Percentiles rank a stretch among this genome's conserved stretches.
Conservation (phyloP, 2,113 vertebrate genomes). For the Otus sunia region DNA sequence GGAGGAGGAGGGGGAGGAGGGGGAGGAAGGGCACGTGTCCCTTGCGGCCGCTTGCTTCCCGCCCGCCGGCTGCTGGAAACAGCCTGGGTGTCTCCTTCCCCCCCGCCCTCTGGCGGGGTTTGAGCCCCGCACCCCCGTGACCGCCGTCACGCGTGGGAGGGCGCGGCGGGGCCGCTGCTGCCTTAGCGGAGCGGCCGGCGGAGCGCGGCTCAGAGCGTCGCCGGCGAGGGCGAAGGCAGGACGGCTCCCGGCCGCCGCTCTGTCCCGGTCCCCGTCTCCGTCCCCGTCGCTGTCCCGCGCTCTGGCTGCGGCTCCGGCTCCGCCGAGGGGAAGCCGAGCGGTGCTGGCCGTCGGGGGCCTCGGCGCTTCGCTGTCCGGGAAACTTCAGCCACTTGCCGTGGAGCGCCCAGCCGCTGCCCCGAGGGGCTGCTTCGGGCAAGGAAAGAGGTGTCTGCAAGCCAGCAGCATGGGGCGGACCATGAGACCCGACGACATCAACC, state of each 20-base stretch:
- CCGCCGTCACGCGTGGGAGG: background rate
- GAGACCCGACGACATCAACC: constrained; percentile 84
- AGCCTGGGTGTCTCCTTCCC: background rate
- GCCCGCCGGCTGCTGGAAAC: background rate
- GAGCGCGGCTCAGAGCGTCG: background rate
- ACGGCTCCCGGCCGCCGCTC: background rate
- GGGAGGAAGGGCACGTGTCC: background rate
- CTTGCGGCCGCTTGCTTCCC: background rate
- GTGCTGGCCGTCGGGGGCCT: background rate
- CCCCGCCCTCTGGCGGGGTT: background rate
- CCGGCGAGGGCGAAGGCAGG: background rate
- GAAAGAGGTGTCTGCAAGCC: background rate
- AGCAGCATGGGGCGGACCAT: constrained; percentile 66
- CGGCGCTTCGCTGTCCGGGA: background rate
- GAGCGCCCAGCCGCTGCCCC: background rate
- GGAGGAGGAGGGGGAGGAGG: background rate
- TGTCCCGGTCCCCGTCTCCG: too few species aligned
- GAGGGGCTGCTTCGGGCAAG: background rate
- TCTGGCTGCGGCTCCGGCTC: background rate
- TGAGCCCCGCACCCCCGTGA: background rate
- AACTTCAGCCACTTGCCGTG: background rate
- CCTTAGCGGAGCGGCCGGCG: background rate
- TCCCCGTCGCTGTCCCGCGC: too few species aligned
- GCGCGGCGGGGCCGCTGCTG: background rate
- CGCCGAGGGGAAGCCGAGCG: background rate